Evolutionary conservation across 2,797 vertebrate species (phyloP), one percentile per base, ranked within the genome.

Genomic region (Vespertilio murinus): DNA sequence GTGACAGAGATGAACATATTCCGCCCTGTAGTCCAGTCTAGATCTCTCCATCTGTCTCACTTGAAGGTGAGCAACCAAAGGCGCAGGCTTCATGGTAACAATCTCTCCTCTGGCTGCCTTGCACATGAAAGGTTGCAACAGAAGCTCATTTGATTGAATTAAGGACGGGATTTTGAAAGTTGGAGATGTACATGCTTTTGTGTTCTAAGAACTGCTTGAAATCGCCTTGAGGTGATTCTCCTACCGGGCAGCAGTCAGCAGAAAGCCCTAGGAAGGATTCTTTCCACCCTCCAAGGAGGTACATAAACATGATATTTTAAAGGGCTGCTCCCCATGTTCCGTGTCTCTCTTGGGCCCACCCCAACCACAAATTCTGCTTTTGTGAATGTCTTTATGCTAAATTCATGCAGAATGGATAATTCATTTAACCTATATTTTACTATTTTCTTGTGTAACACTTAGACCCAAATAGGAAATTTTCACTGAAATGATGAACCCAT

Each of bases 401-500:
- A 88, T 91, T 95, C 47, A 87, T 65, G 69, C 87, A 92, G 49
- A 92, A 77, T 14, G 74, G 35, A 61, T 90, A 54, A 77, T 87
- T 80, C 82, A 54, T 45, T 89, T 69, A 88, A 88, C 49, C 8
- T 40, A 35, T 33, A 73, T 86, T 93, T 93, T 95, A 30, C 22
- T 70, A 33, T 91, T 93, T 75, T 80, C 88, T 97, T 52, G 75
- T 71, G 61, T 64, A 89, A 78, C 56, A 47, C 85, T 93, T 96
- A n/a, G 82, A 82, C 25, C 90, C 64, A 96, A 90, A 87, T 38
- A 77, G 80, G 42, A 47, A 79, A 73, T 40, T 30, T 89, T 95
- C 71, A 93, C 52, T 93, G 75, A 97, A 97, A 95, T 85, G 86
- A 13, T 85, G 87, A 94, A 87, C 25, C 93, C 91, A 94, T 54